phyloP scores from a whole-genome alignment of 2,888 invertebrate genomes.

The Ligdia adustata region DNA sequence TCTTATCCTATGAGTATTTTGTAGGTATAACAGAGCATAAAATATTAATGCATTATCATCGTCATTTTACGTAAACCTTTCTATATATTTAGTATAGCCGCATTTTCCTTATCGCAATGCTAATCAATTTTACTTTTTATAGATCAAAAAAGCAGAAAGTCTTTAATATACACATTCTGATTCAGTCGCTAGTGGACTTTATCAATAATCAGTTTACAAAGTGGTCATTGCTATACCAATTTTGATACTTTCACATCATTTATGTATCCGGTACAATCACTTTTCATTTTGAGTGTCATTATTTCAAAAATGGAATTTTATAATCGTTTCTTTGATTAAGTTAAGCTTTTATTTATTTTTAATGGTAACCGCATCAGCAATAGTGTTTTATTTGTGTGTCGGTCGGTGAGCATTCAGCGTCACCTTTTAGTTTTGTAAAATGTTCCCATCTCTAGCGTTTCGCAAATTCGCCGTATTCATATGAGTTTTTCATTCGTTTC shows the following conservation, averaged over 20 bases:
- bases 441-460: conserved; percentile 7
- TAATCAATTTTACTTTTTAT: conserved; percentile 2
- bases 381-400: too few relatives aligned
- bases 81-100: too few relatives aligned
- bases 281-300: conserved; percentile 3
- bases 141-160: not conserved
- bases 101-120: not conserved
- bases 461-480: not conserved
- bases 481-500: conserved; percentile 12
- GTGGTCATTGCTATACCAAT: conserved; percentile 6
- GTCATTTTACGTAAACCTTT: not conserved
- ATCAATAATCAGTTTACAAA: conserved; percentile 2
- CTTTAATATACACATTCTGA: not conserved
- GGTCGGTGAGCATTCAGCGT: too few relatives aligned
- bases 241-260: conserved; percentile 19
- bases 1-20: not conserved
- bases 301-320: not conserved
- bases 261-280: conserved; percentile 3
- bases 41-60: not conserved
- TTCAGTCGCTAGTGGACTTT: conserved; percentile 7
- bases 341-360: too few relatives aligned
- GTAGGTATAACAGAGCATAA: not conserved
- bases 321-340: too few relatives aligned
- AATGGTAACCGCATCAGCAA: too few relatives aligned
- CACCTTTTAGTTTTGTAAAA: too few relatives aligned